Conservation (phyloP, 2,797 vertebrate genomes). For the Mus minutoides region DNA sequence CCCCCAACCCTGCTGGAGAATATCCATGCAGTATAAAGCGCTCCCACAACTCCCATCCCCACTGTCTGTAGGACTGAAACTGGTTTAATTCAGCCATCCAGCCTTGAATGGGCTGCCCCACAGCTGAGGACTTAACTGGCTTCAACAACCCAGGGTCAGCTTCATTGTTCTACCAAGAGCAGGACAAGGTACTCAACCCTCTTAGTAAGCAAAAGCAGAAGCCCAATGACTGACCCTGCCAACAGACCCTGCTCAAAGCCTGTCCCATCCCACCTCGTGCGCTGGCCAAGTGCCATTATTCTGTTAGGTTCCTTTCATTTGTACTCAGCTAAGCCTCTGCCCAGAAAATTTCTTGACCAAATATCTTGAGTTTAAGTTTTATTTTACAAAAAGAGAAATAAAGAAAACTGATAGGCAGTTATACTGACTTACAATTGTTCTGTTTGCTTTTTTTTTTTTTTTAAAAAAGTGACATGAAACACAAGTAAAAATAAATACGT, state of each 20-base stretch:
- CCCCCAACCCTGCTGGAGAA: background rate
- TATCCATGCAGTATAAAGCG: background rate
- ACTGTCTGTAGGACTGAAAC: background rate
- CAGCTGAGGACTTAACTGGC: background rate
- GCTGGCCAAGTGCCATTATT: background rate
- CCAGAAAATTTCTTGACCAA: conserved; percentile 68
- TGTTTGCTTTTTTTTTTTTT: conserved; percentile 77
- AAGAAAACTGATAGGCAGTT: conserved; percentile 87
- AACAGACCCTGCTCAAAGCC: background rate
- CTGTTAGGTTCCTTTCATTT: background rate
- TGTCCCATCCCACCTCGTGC: background rate
- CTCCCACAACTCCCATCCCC: background rate
- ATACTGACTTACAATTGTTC: conserved; percentile 90
- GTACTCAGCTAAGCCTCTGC: background rate
- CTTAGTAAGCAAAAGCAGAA: background rate
- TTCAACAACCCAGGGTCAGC: background rate
- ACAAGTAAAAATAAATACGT: conserved; percentile 93
- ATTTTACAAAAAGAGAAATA: conserved; percentile 83
- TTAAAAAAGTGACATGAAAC: conserved; percentile 91
- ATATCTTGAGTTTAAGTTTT: conserved; percentile 78
- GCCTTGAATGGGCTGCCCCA: background rate
- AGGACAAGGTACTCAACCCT: background rate
- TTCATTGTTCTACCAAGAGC: background rate
- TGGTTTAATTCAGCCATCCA: background rate
- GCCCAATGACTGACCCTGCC: background rate